Evolutionary conservation across 2,113 vertebrate species (phyloP).

Genomic region (Apaloderma vittatum): DNA sequence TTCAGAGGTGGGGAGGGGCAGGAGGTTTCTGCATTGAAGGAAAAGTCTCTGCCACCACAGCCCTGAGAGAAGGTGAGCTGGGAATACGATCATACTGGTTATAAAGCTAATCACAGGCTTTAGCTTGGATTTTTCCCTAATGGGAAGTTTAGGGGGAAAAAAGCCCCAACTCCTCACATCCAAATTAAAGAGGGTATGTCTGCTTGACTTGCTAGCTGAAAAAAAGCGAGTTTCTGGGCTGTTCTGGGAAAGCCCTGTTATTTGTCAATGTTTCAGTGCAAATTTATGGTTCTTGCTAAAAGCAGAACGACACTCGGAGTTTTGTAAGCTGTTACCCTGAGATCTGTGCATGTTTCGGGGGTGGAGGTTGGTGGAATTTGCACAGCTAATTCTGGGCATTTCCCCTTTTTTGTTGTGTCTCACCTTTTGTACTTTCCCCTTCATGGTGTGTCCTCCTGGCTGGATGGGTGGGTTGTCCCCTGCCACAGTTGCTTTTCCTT

Average conservation of each 20-base stretch:
- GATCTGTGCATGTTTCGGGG: rapidly evolving
- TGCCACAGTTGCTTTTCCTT: not conserved
- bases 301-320: not conserved
- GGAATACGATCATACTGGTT: rapidly evolving
- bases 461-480: not conserved
- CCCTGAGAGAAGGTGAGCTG: not conserved
- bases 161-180: rapidly evolving
- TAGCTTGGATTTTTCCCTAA: not conserved
- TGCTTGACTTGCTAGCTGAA: not conserved
- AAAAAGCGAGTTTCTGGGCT: not conserved
- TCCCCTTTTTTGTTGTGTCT: not conserved
- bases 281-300: not conserved
- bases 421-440: not conserved
- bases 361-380: not conserved
- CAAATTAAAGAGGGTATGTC: rapidly evolving
- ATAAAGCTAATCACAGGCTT: not conserved
- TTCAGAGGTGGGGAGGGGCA: not conserved
- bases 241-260: not conserved
- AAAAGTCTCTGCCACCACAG: not conserved
- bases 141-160: too few species aligned
- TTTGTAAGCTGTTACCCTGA: not conserved
- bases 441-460: rapidly evolving
- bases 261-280: not conserved
- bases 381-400: rapidly evolving
- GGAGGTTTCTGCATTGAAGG: not conserved